Conservation (phyloP, 1,140 invertebrate species). For the Listronotus oregonensis region DNA sequence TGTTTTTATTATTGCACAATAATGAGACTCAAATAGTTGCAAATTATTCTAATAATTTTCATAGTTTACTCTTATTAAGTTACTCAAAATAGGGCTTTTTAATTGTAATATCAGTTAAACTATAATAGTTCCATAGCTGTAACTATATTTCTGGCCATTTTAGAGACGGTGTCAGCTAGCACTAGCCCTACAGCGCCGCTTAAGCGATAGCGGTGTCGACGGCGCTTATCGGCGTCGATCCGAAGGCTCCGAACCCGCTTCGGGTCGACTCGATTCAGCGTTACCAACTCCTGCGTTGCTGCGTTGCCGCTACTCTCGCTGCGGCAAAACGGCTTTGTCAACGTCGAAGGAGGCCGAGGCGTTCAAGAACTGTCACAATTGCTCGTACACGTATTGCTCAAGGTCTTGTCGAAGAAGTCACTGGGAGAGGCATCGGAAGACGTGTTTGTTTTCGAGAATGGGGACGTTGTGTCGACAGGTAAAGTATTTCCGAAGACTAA, state of each 20-base stretch:
- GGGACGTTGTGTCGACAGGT: slow-evolving; percentile 82
- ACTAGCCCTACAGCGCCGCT: slow-evolving; percentile 56
- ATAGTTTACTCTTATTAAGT: too few species aligned
- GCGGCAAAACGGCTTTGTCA: slow-evolving; percentile 62
- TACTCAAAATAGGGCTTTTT: too few species aligned
- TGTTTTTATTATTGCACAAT: too few species aligned
- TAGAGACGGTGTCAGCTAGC: slow-evolving; percentile 57
- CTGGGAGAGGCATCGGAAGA: slow-evolving; percentile 88
- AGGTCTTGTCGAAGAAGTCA: slow-evolving; percentile 81
- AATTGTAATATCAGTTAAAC: too few species aligned
- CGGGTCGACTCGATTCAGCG: slow-evolving; percentile 25
- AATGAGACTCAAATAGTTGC: too few species aligned
- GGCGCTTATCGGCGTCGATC: slow-evolving; percentile 58
- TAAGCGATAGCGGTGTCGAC: slow-evolving; percentile 49
- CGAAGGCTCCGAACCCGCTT: slow-evolving; percentile 59
- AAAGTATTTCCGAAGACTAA: too few species aligned
- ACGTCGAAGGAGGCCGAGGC: slow-evolving; percentile 68
- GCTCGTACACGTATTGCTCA: slow-evolving; percentile 86
- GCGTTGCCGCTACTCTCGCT: slow-evolving; percentile 78
- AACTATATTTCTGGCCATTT: slow-evolving; percentile 24
- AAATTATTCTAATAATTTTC: too few species aligned
- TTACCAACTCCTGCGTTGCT: slow-evolving; percentile 59
- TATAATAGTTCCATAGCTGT: neutral
- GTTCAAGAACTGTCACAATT: slow-evolving; percentile 85
- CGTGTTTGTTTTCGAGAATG: slow-evolving; percentile 87